A percentile compares a stretch with the other conserved stretches of the same genome.
Evolutionary conservation across 2,888 invertebrate genomes (phyloP).

Genomic region (Drosophila birchii): DNA sequence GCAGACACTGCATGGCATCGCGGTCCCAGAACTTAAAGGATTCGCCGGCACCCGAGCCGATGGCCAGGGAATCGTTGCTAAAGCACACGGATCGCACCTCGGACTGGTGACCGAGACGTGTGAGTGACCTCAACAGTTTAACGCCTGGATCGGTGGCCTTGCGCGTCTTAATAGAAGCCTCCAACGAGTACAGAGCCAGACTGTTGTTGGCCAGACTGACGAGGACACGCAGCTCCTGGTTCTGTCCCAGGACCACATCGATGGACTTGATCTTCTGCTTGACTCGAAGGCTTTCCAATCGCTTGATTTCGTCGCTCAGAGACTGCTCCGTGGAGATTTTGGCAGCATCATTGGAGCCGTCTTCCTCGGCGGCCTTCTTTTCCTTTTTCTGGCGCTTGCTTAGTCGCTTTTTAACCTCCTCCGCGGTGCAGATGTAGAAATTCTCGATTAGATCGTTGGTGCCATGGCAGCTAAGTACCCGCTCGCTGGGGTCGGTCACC

Average conservation of each 20-base stretch:
- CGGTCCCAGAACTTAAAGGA: constrained; percentile 97
- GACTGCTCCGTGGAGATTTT: constrained; percentile 84
- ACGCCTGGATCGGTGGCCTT: constrained; percentile 82
- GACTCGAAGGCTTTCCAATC: constrained; percentile 88
- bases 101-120: constrained; percentile 93
- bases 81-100: constrained; percentile 95
- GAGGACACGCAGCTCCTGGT: constrained; percentile 89
- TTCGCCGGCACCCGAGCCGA: constrained; percentile 94
- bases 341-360: constrained; percentile 62
- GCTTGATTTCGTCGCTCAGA: constrained; percentile 90
- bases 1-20: constrained; percentile 88
- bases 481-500: constrained; percentile 89
- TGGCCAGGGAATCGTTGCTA: constrained; percentile 94
- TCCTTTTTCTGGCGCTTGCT: constrained; percentile 91
- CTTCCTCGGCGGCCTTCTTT: constrained; percentile 70
- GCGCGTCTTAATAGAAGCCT: constrained; percentile 85
- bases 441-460: constrained; percentile 92
- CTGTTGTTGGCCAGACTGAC: constrained; percentile 90
- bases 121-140: constrained; percentile 88
- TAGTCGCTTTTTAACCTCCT: constrained; percentile 89
- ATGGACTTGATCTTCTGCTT: constrained; percentile 90
- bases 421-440: constrained; percentile 91
- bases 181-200: constrained; percentile 88
- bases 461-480: constrained; percentile 92
- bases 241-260: constrained; percentile 89